phyloP scores from a whole-genome alignment of 2,797 vertebrate genomes.

The Manis crassicaudata region DNA sequence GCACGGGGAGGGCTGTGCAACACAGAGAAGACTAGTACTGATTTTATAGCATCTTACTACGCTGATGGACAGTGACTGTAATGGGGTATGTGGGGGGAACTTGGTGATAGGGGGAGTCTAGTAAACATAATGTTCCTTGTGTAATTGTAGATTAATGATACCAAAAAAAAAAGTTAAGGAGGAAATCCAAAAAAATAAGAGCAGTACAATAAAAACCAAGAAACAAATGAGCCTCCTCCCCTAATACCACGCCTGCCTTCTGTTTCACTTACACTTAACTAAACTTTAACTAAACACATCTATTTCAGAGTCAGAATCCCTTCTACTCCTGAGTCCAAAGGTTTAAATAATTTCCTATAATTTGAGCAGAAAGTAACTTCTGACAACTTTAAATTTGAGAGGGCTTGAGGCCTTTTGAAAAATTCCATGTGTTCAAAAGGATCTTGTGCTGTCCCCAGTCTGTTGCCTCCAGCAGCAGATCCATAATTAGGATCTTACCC shows the following conservation, averaged over 20 bases:
- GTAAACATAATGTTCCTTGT: too few species aligned
- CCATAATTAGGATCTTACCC: conserved; percentile 40
- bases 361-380: conserved; percentile 51
- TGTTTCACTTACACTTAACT: conserved; percentile 12
- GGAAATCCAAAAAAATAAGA: neutral
- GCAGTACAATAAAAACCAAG: conserved; percentile 38
- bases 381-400: conserved; percentile 51
- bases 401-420: conserved; percentile 42
- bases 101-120: too few species aligned
- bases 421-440: conserved; percentile 28
- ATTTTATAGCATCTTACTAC: too few species aligned
- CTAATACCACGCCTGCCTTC: neutral
- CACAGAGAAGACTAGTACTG: too few species aligned
- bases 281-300: conserved; percentile 12
- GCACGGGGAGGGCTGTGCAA: too few species aligned
- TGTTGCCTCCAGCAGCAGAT: neutral
- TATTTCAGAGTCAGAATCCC: conserved; percentile 38
- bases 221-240: neutral
- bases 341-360: conserved; percentile 35
- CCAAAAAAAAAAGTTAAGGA: too few species aligned
- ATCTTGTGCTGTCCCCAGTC: neutral
- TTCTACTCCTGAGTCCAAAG: conserved; percentile 33
- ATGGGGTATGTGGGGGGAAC: too few species aligned
- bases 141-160: too few species aligned
- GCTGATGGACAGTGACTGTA: too few species aligned